Conservation (phyloP, 1,140 invertebrate species). For the Heliothis subflexa region DNA sequence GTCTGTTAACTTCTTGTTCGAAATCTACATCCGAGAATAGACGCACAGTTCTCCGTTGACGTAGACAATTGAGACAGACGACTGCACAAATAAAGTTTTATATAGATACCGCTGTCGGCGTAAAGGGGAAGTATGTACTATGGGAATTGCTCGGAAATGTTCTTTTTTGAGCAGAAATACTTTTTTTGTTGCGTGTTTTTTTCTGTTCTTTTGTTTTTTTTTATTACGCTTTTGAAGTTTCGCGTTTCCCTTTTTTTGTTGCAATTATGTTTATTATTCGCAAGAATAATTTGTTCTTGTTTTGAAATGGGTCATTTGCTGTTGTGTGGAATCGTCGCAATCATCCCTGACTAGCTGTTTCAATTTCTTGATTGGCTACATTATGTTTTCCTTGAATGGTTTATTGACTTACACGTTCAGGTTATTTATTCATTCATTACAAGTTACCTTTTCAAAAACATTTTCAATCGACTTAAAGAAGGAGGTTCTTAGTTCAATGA, state of each 20-base stretch:
- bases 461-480: no score
- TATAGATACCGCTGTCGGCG: slow-evolving; percentile 46
- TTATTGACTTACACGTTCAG: no score
- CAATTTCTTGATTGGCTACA: no score
- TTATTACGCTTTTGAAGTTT: slow-evolving; percentile 30
- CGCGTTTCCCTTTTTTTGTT: slow-evolving; percentile 13
- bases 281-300: slow-evolving; percentile 12
- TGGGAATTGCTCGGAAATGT: slow-evolving; percentile 41
- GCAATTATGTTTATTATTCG: slow-evolving; percentile 22
- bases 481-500: no score
- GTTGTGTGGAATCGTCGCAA: neutral
- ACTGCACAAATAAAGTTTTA: slow-evolving; percentile 62
- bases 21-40: slow-evolving; percentile 57
- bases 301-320: neutral
- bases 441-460: no score
- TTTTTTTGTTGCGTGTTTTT: slow-evolving; percentile 1
- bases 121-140: slow-evolving; percentile 52
- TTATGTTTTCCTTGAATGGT: no score
- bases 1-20: slow-evolving; percentile 32
- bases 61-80: slow-evolving; percentile 51
- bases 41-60: slow-evolving; percentile 33
- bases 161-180: slow-evolving; percentile 23
- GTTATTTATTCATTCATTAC: no score
- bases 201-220: neutral
- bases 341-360: no score